Percentiles rank a stretch among this genome's conserved stretches.
Evolutionary conservation across 2,113 vertebrate species (phyloP).

Genomic region (Barnardius zonarius): DNA sequence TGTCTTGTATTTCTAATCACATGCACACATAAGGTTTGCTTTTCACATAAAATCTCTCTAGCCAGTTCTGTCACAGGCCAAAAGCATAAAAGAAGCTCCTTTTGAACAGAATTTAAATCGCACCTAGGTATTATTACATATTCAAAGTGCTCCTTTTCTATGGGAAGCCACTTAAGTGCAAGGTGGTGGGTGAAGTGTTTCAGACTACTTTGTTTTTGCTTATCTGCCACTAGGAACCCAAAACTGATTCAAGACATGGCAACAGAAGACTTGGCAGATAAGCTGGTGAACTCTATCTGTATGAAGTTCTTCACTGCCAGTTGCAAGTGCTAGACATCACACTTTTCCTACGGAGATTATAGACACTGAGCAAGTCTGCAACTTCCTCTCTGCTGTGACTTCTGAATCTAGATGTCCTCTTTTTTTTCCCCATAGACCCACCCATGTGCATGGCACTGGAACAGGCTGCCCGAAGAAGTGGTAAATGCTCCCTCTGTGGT

Average conservation of each 20-base stretch:
- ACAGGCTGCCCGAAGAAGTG: background rate
- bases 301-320: background rate
- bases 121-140: background rate
- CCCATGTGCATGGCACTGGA: background rate
- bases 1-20: background rate
- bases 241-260: background rate
- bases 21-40: background rate
- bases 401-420: background rate
- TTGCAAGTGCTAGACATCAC: background rate
- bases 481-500: background rate
- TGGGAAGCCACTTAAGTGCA: background rate
- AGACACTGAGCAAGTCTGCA: background rate
- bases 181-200: background rate
- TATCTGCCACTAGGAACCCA: background rate
- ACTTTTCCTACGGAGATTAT: background rate
- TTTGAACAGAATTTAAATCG: background rate
- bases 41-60: background rate
- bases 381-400: background rate
- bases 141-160: background rate
- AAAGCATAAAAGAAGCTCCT: background rate
- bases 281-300: background rate
- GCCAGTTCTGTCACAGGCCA: background rate
- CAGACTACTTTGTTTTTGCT: background rate
- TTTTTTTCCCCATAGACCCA: background rate
- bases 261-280: background rate